phyloP scores from a whole-genome alignment of 2,888 invertebrate species.

The Drosophila fungiperda region DNA sequence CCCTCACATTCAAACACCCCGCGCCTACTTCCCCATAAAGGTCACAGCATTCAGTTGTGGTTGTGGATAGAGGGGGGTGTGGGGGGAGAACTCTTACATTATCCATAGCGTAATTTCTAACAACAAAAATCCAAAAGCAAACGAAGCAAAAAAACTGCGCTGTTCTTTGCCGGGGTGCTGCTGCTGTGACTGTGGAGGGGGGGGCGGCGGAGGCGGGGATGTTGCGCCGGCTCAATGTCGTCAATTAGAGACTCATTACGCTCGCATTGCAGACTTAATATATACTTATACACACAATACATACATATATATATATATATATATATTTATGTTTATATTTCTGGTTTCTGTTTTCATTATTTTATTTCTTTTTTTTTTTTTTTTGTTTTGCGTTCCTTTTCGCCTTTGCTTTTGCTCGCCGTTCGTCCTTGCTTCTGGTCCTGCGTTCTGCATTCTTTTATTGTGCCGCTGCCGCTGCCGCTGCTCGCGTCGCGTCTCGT shows the following conservation, averaged over 20 bases:
- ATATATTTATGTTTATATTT: slow-evolving; percentile 18
- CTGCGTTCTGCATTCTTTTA: slow-evolving; percentile 68
- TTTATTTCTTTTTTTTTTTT: slow-evolving; percentile 22
- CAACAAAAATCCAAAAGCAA: slow-evolving; percentile 53
- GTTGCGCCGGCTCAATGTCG: slow-evolving; percentile 67
- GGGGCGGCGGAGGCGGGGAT: neutral
- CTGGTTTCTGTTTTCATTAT: slow-evolving; percentile 8
- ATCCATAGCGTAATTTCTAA: slow-evolving; percentile 77
- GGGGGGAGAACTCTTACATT: slow-evolving; percentile 41
- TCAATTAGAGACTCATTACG: slow-evolving; percentile 84
- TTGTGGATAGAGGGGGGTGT: too few species aligned
- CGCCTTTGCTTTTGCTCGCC: slow-evolving; percentile 34
- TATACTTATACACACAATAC: slow-evolving; percentile 10
- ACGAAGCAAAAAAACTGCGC: slow-evolving; percentile 16
- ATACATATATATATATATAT: neutral
- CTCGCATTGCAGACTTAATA: slow-evolving; percentile 81
- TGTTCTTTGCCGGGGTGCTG: neutral
- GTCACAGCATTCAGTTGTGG: slow-evolving; percentile 36
- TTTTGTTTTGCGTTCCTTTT: slow-evolving; percentile 8
- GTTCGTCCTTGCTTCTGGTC: slow-evolving; percentile 57
- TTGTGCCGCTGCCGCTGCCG: slow-evolving; percentile 67
- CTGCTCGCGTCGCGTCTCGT: slow-evolving; percentile 37
- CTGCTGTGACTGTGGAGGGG: neutral
- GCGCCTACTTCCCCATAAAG: slow-evolving; percentile 20
- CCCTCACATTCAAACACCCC: slow-evolving; percentile 6